Evolutionary conservation across 2,888 invertebrate genomes (phyloP), one percentile per base, ranked within the genome.

Genomic region (Argyresthia goedartella): DNA sequence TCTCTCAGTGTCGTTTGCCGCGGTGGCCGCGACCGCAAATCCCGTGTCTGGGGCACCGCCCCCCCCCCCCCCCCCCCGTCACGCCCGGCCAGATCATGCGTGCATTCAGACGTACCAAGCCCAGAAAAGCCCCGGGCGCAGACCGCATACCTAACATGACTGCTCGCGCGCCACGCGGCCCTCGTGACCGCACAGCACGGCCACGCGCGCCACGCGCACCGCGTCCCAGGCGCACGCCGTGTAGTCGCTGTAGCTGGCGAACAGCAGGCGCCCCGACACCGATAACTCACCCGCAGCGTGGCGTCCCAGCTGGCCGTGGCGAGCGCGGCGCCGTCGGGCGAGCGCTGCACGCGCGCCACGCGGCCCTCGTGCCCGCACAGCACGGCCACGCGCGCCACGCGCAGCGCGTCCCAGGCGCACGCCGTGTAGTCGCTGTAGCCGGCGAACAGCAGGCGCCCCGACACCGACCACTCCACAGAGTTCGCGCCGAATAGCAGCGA

Each of bases 241-340:
- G 82, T 99, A 98, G 87, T 99, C 99, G 76, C 97, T 96, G 87
- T 99, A 99, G 54, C 98, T 99, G 63, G 98, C 98, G 88, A 99
- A 99, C 63, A 99, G 87, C 58, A 99, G 88, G 14, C 99, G 94
- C 16, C 94, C 96, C 78, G 97, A 97, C 47, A 97, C 92, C 56
- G 98, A 98, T 79, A 99, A 35, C 35, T 10, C 8, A 49, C 36
- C 34, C 50, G 43, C 9, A 50, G 34, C 43, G 52, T 52, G 47
- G 46, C 10, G 52, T 52, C 52, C 52, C 52, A 52, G 47, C 47
- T 39, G 51, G 49, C 39, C 49, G 56, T 16, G 54, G 54, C n/a
- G 45, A 54, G 53, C 64, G 61, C 57, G 65, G 65, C 65, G 62
- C 64, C 8, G 65, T 89, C 88, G 71, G 91, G 88, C 62, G 84